Base-by-base conservation (phyloP, 1,140 invertebrate species). In the Anoplolepis gracilipes region DNA sequence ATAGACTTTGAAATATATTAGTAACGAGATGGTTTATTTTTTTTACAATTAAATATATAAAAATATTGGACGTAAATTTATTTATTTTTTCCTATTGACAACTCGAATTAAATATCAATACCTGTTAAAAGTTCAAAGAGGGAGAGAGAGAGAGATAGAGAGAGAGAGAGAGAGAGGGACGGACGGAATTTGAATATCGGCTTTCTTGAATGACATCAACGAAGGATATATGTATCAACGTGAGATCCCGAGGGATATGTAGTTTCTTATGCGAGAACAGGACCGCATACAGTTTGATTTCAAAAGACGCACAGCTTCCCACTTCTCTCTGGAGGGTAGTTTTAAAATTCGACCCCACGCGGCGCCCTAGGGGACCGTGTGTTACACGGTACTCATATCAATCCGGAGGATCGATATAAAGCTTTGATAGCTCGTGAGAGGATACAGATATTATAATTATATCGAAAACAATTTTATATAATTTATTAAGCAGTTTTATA, bases 311-410 rank as follows among this genome's bases (percentile, higher is more conserved):
- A 88, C 77, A 53, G 72, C 42, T 28, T 70, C 64, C 39, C 57
- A 16, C 62, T 49, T 82, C 65, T 91, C 93, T 92, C 93, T 33
- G 62, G 92, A 88, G 93, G 90, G 90, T 81, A 92, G 92, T 93
- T 93, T 93, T 93, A 93, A 93, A 93, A 93, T 93, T 93, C 93
- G 93, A 90, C 88, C 92, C 92, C 91, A 93, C 90, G 86, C 92
- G 91, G n/a, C 88, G 81, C 55, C 77, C 76, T 79, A 70, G 78
- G 88, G 91, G 88, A 88, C 85, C 75, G 81, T 82, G 64, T 70
- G 85, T 78, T 91, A 91, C 90, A 91, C 86, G 85, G 36, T 28
- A 53, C 84, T 92, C 91, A 92, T 92, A 86, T 89, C 91, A 90
- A 92, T 91, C 49, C 49, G 49, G 19, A 59, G 46, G 70, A 90